Evolutionary conservation across 1,140 invertebrate genomes (phyloP).

Genomic region (Steinernema feltiae): DNA sequence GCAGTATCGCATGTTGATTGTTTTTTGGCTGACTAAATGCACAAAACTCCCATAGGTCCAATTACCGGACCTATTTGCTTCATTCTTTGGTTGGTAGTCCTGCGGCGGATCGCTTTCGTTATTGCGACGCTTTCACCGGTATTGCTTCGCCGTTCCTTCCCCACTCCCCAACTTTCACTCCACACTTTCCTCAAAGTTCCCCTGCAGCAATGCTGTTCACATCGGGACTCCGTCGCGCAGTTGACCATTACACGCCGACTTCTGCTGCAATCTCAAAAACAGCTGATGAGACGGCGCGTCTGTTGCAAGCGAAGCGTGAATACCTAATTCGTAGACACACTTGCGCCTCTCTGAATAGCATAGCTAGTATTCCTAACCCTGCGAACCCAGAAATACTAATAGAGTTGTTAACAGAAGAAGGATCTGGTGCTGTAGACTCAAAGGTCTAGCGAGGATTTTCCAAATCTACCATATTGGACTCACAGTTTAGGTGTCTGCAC

Average conservation of each 20-base stretch:
- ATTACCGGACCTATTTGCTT: conserved; percentile 22
- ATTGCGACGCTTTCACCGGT: neutral
- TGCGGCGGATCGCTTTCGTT: neutral
- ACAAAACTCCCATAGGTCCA: neutral
- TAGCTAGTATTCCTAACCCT: no score
- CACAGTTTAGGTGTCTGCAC: conserved; percentile 8
- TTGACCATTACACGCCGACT: conserved; percentile 39
- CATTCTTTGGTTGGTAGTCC: conserved; percentile 23
- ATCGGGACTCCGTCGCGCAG: conserved; percentile 48
- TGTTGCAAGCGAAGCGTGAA: conserved; percentile 45
- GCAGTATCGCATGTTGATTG: conserved; percentile 15
- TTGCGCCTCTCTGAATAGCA: conserved; percentile 41
- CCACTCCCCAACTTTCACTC: conserved; percentile 13
- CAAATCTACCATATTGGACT: conserved; percentile 11
- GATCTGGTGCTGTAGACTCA: neutral
- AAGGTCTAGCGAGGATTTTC: conserved; percentile 16
- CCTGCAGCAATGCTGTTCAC: conserved; percentile 57
- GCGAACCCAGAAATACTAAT: no score
- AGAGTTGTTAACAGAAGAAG: neutral
- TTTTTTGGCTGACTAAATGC: conserved; percentile 7
- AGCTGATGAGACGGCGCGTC: conserved; percentile 34
- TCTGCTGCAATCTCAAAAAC: conserved; percentile 23
- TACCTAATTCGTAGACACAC: conserved; percentile 50
- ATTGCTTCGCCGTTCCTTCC: conserved; percentile 20
- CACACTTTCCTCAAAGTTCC: no score